A percentile compares a stretch with the other conserved stretches of the same genome.
These are phyloP conservation scores for Meloidogyne chitwoodi DNA, from an alignment of 1,140 invertebrate species.

Conservation along the genomic window DNA sequence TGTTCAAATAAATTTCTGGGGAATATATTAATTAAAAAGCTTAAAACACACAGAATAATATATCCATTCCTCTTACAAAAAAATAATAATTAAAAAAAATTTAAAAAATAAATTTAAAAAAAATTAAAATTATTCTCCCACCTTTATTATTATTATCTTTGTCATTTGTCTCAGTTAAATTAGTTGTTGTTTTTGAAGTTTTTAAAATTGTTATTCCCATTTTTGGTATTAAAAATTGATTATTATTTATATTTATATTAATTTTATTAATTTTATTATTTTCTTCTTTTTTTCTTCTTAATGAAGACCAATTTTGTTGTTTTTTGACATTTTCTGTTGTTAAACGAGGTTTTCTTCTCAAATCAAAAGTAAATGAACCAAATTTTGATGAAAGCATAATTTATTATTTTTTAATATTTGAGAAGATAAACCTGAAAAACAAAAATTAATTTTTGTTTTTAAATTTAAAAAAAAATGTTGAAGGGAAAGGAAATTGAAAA, in stretches of 20 bases:
- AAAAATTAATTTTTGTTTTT: not conserved
- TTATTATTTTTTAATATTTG: not conserved
- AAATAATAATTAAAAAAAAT: too few relatives aligned
- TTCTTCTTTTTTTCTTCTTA: not conserved
- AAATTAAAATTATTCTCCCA: not conserved
- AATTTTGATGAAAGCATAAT: slow-evolving; percentile 8
- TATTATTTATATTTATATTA: not conserved
- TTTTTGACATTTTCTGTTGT: not conserved
- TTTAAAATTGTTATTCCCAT: not conserved
- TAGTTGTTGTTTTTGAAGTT: not conserved
- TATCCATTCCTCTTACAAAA: too few relatives aligned
- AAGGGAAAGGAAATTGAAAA: too few relatives aligned
- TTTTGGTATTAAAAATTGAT: not conserved
- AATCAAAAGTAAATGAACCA: slow-evolving; percentile 16
- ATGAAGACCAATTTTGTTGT: not conserved
- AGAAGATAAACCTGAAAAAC: not conserved
- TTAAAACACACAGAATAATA: too few relatives aligned
- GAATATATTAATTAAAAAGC: too few relatives aligned
- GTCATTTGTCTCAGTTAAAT: too few relatives aligned
- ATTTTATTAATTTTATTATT: not conserved
- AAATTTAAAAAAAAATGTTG: too few relatives aligned
- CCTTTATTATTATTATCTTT: not conserved
- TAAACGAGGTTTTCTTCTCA: not conserved
- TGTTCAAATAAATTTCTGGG: too few relatives aligned
- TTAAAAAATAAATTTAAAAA: not conserved